Evolutionary conservation across 2,888 invertebrate genomes (phyloP), one percentile per base, ranked within the genome.

Genomic region (Calameuta pallipes): DNA sequence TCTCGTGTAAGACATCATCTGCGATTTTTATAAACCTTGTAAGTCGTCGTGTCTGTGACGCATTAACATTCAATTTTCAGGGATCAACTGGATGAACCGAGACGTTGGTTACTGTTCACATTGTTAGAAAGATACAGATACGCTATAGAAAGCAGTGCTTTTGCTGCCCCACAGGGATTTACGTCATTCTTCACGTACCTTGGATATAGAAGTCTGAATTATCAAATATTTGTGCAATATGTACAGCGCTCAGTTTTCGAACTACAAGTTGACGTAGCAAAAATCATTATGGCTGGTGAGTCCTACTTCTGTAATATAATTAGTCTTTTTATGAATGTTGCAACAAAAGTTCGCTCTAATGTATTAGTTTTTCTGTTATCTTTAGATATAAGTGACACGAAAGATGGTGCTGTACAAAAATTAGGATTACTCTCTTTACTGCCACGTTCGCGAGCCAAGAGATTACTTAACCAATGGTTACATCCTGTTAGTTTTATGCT

Each of bases 181-280:
- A 95, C 96, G 31, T 97, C 97, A 6, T 98, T 97, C 93, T 96
- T 97, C 91, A 96, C 97, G 3, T 97, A 96, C 91, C 93, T 98
- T 77, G 97, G 97, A 1, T 97, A 96, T 91, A 93, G 95, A 85
- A 95, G 96, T 35, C 92, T 97, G 82, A 94, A 94, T 37, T 96
- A 96, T 91, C 94, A 95, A 82, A 94, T 95, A 89, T 98, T 98
- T 91, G 91, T 96, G 85, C 97, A 97, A 91, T 97, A 97, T 91
- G 95, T 97, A 78, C 95, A 96, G 85, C 93, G 96, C 85, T 96
- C 96, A 89, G 97, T 97, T 73, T 95, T 98, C 85, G 96, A 97
- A 88, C 92, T 98, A 83, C 97, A 97, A 92, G 96, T 97, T 36
- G 97, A 97, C 88, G 96, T 97, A 2, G 95, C 97, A 93, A 97